Evolutionary conservation across 1,140 invertebrate species (phyloP), one percentile per base, ranked within the genome.

Genomic region (Batillaria attramentaria): DNA sequence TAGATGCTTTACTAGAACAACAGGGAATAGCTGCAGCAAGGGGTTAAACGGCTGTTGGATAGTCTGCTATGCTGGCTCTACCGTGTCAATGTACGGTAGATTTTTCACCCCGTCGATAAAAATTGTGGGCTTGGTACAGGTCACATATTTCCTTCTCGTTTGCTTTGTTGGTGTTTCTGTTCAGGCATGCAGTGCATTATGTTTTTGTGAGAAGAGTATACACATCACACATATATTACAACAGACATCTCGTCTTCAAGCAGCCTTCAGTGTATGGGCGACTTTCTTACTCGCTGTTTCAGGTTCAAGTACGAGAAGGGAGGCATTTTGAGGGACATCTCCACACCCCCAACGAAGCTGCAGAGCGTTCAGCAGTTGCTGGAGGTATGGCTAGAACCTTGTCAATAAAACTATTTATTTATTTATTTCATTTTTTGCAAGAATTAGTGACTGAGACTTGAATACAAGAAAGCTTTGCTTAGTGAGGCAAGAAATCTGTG

Each of bases 331-430:
- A 79, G 41, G 37, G 84, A 85, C 60, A 62, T 82, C 24, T 81
- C 85, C 28, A 72, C 42, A 5, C 78, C 80, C 4, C 85, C 85
- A 39, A 81, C 78, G 31, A 42, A 83, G n/a, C 46, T 84, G 65
- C 80, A 83, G 42, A 86, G 85, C 85, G 85, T 86, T 46, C 82
- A 85, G 16, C 81, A 86, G 65, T 46, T 86, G 16, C 65, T 86
- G 46, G 77, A 84, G 80, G 84, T 86, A 74, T 39, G 31, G 28
- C 43, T 73, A 33, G 24, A 54, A 28, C n/a, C 3, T 42, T 31
- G 65, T 70, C 24, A 35, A 8, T 6, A n/a, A 70, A 37, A 57
- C 66, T 0, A 54, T 8, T 28, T 42, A 37, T 2, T 46, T 8
- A 68, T 77, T 69, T 4, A 69, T 42, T 39, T 35, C 3, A 31